Base-by-base conservation (phyloP, 1,140 invertebrate species). In the Drosophila lowei region DNA sequence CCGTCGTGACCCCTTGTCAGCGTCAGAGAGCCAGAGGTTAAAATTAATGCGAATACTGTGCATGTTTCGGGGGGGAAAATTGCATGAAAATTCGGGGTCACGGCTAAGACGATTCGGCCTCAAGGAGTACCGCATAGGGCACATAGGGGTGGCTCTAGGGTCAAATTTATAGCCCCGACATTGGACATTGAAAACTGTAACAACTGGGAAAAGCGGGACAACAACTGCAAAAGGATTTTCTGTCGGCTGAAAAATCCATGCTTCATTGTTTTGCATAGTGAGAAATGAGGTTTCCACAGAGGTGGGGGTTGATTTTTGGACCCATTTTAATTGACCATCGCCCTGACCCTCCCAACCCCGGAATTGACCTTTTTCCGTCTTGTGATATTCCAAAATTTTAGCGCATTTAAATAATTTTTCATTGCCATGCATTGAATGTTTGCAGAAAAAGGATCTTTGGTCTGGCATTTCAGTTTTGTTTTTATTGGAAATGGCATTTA, bases 11-110 rank as follows among this genome's bases (percentile, higher is more conserved):
- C 81, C 81, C 81, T 86, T 85, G 81, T 85, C 81, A 85, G 59
- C 77, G 52, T 71, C 64, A 67, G 67, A 38, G 34, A 38, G 34
- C 43, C 77, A 61, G 77, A 86, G 81, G 81, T 88, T 86, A 75
- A 75, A 88, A 88, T 86, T 86, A 85, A 88, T 88, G 81, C 83
- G 81, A 88, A 85, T 64, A 84, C 47, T 84, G 79, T 58, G 80
- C 79, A 86, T 85, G 73, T 80, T 74, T 57, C 74, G 73, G 70
- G 11, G 9, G 30, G 34, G 59, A 55, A 78, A 81, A 88, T 88
- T 86, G 81, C 81, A 73, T 86, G 59, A 88, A 86, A 72, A 47
- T 77, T 86, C 81, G 81, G 83, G 81, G 81, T 86, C 81, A 86
- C 73, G 74, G 73, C 79, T 86, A 86, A 86, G 81, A 86, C 70